A percentile compares a stretch with the other conserved stretches of the same genome.
These are phyloP conservation scores for Tipula lateralis DNA, from an alignment of 2,888 invertebrate species.

Conservation along the genomic window DNA sequence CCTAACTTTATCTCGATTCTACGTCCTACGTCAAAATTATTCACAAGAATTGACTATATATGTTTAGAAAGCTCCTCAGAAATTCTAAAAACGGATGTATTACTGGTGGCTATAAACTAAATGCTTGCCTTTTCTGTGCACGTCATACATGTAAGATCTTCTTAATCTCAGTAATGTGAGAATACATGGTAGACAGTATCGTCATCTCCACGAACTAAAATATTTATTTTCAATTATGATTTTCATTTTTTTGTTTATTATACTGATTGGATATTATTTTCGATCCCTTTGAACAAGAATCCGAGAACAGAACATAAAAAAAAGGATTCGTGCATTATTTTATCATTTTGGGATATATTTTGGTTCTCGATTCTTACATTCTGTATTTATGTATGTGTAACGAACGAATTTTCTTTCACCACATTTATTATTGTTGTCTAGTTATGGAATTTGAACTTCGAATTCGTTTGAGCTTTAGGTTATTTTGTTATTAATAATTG, in stretches of 20 bases:
- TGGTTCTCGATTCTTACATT: neutral
- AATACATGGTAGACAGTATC: neutral
- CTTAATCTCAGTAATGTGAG: neutral
- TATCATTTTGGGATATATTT: neutral
- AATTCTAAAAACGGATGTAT: too few species aligned
- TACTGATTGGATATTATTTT: neutral
- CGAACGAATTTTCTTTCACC: neutral
- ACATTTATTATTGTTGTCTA: neutral
- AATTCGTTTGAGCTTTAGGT: neutral
- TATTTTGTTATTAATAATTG: neutral
- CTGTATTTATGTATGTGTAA: neutral
- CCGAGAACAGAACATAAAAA: neutral
- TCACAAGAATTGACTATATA: too few species aligned
- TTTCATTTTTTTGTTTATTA: neutral
- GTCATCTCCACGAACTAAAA: neutral
- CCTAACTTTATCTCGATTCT: too few species aligned
- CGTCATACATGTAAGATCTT: neutral
- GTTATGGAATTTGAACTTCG: neutral
- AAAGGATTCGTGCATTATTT: neutral
- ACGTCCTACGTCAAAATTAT: too few species aligned
- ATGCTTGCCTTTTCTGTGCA: too few species aligned
- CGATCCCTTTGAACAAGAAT: neutral
- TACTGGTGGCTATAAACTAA: too few species aligned
- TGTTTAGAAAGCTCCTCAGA: too few species aligned
- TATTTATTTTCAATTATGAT: slow-evolving; percentile 1